A percentile compares a stretch with the other conserved stretches of the same genome.
Conservation (phyloP, 2,888 invertebrate species). For the Gisinianus flammeolus region DNA sequence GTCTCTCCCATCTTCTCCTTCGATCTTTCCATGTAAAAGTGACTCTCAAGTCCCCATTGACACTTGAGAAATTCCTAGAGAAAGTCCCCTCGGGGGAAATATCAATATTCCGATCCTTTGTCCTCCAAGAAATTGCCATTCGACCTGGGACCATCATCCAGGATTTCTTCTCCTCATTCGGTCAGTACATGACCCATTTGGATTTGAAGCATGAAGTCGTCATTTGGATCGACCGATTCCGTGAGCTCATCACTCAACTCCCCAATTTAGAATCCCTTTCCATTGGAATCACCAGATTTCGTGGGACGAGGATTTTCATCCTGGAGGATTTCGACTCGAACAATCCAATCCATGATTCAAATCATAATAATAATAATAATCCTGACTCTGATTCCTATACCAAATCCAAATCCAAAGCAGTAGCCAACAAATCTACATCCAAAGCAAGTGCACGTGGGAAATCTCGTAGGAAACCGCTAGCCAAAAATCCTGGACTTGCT, state of each 20-base stretch:
- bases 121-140: neutral
- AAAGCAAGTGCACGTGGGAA: neutral
- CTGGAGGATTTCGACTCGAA: neutral
- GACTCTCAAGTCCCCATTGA: neutral
- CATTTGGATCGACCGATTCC: slow-evolving; percentile 13
- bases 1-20: neutral
- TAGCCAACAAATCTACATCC: neutral
- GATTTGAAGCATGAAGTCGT: neutral
- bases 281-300: slow-evolving; percentile 12
- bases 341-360: neutral
- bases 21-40: neutral
- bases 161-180: slow-evolving; percentile 17
- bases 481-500: neutral
- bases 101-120: slow-evolving; percentile 3
- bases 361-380: neutral
- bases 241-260: neutral
- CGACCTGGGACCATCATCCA: neutral
- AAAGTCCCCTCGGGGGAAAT: neutral
- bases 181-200: neutral
- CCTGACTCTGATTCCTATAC: neutral
- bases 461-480: neutral
- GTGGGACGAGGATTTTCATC: slow-evolving; percentile 6
- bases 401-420: neutral
- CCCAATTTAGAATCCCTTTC: slow-evolving; percentile 16
- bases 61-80: neutral